Evolutionary conservation across 2,113 vertebrate genomes (phyloP), one percentile per base, ranked within the genome.

Genomic region (Oophaga pumilio): DNA sequence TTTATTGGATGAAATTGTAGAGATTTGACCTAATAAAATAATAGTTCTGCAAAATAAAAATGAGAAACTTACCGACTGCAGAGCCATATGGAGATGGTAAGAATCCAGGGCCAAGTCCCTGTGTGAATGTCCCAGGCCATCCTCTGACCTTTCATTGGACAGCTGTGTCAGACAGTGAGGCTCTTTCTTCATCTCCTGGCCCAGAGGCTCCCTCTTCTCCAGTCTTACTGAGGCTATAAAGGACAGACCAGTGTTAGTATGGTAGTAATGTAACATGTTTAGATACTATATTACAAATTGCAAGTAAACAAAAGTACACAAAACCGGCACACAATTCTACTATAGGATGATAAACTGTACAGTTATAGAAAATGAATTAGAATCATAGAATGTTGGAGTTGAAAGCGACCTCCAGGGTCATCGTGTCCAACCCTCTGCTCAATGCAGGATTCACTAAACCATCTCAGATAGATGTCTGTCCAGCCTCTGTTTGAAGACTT

Each of bases 111-210:
- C 90, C 90, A 88, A 90, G 87, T 88, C 89, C 90, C 90, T 89
- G 89, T 52, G 49, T 15, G 85, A 85, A 89, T 74, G 84, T 49
- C 68, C 77, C 68, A 84, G 76, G 82, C 85, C 88, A 79, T 84
- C 85, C 56, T 82, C 84, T 88, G 74, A 88, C 87, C 78, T 88
- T 84, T 84, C 60, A 88, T 57, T 68, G 87, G 87, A 88, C 81
- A 84, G 87, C 60, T 62, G 50, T 82, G 86, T 28, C 85, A 85
- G 88, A 86, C 10, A 64, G 50, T 49, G 20, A 88, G 89, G 87
- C 90, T 89, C 90, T 90, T 92, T 90, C 91, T 62, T 92, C 93
- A 94, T 93, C 92, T 92, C 92, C 89, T 91, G 76, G 88, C 83
- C 79, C 79, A 22, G 52, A 56, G 66, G 60, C 11, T 85, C 52